These are phyloP conservation scores for Sula dactylatra DNA, from an alignment of 2,113 vertebrate genomes.

Conservation along the genomic window DNA sequence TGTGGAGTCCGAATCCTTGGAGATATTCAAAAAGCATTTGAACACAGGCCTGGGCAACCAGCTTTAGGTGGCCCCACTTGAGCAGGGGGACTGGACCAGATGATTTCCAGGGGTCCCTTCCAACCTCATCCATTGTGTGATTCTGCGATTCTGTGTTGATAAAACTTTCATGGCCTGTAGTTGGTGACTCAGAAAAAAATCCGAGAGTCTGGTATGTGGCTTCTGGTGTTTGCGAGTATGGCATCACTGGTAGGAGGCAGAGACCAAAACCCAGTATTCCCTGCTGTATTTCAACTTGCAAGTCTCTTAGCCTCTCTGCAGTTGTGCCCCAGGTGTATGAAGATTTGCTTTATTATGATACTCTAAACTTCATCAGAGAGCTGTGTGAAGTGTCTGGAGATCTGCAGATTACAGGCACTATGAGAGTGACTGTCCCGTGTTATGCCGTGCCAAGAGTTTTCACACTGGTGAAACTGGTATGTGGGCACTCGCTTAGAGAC, in stretches of 20 bases:
- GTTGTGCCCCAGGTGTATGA: not conserved
- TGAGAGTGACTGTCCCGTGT: not conserved
- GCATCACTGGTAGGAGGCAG: not conserved
- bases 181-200: not conserved
- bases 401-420: not conserved
- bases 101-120: not conserved
- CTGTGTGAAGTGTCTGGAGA: not conserved
- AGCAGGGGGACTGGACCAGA: not conserved
- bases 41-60: not conserved
- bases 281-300: not conserved
- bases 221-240: not conserved
- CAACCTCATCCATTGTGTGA: not conserved
- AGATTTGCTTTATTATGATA: not conserved
- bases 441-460: not conserved
- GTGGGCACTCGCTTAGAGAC: not conserved
- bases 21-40: not conserved
- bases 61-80: not conserved
- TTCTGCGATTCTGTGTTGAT: not conserved
- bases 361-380: not conserved
- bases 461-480: not conserved
- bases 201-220: not conserved
- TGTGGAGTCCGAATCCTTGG: not conserved
- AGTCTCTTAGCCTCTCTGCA: not conserved
- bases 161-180: not conserved
- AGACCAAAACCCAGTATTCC: not conserved